These are phyloP conservation scores for Cirrhinus mrigala DNA, from an alignment of 2,797 vertebrate species.

Conservation along the genomic window DNA sequence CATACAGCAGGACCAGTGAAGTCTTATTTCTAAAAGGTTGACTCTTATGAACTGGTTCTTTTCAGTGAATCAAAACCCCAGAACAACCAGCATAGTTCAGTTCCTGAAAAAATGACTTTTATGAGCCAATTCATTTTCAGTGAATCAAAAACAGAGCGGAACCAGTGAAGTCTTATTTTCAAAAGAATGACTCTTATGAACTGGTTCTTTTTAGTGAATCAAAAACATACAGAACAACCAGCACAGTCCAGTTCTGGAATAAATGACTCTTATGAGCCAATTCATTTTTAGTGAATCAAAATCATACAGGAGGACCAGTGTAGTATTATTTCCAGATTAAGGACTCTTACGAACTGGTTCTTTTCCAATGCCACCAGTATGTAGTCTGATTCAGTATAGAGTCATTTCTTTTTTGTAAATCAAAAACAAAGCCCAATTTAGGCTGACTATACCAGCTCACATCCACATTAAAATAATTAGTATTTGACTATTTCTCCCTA, in stretches of 20 bases:
- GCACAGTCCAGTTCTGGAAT: not conserved
- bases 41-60: not conserved
- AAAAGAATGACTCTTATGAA: not conserved
- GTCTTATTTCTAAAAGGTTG: too few relatives aligned
- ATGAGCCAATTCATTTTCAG: not conserved
- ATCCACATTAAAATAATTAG: slow-evolving; percentile 2
- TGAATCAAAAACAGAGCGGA: not conserved
- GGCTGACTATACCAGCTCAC: too few relatives aligned
- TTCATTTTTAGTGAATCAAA: not conserved
- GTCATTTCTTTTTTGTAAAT: not conserved
- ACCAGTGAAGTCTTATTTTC: too few relatives aligned
- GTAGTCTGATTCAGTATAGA: not conserved
- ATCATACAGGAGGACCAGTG: not conserved
- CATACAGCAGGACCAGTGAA: too few relatives aligned
- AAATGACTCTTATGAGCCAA: not conserved
- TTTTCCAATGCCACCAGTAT: not conserved
- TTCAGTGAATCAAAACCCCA: not conserved
- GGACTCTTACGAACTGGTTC: not conserved
- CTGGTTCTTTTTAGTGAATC: not conserved
- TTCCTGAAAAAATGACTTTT: not conserved
- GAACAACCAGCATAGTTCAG: too few relatives aligned
- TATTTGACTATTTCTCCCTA: not conserved
- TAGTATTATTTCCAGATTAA: not conserved
- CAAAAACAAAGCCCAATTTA: not conserved
- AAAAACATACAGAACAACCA: not conserved